Percentiles rank a stretch among this genome's conserved stretches.
phyloP scores from a whole-genome alignment of 2,113 vertebrate genomes.

The Psilopogon haemacephalus region DNA sequence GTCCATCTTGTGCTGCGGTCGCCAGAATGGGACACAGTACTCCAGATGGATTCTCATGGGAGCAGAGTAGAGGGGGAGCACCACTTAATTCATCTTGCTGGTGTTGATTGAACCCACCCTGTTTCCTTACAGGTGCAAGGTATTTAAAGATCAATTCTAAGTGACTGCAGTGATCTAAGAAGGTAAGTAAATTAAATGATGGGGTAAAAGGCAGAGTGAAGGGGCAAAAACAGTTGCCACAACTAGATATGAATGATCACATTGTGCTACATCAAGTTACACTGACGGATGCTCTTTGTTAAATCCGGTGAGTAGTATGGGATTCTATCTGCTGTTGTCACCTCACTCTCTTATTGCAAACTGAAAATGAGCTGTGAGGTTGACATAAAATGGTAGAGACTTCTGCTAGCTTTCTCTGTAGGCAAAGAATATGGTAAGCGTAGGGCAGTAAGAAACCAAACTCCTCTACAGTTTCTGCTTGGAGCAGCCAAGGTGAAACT shows the following conservation, averaged over 20 bases:
- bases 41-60: too few species aligned
- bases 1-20: too few species aligned
- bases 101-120: background rate
- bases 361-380: background rate
- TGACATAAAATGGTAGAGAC: background rate
- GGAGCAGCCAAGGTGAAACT: background rate
- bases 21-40: too few species aligned
- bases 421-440: accelerated
- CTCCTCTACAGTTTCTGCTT: background rate
- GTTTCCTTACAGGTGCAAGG: background rate
- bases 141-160: background rate
- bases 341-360: background rate
- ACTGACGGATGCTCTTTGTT: background rate
- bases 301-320: background rate
- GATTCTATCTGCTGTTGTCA: background rate
- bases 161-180: background rate
- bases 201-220: background rate
- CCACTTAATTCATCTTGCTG: too few species aligned
- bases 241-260: background rate
- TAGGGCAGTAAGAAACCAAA: background rate
- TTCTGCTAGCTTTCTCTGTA: background rate
- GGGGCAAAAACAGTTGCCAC: background rate
- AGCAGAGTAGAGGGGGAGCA: too few species aligned
- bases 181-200: background rate
- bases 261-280: background rate